Evolutionary conservation across 2,113 vertebrate genomes (phyloP).

Genomic region (Athene cunicularia): DNA sequence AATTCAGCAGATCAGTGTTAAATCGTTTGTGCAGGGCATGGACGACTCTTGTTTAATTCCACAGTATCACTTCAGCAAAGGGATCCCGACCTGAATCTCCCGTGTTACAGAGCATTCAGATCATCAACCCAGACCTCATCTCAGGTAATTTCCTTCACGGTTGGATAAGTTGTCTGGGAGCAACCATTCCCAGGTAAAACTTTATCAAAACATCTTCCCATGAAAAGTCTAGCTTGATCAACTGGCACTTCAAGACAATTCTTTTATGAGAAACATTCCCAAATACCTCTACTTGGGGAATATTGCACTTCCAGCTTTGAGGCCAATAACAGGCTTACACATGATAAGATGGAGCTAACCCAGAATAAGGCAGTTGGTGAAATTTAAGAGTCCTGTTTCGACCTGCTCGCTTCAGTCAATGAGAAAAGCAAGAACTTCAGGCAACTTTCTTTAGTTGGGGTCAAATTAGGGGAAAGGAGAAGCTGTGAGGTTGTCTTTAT

Average conservation of each 20-base stretch:
- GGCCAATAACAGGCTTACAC: conserved; percentile 51
- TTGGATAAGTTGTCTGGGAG: neutral
- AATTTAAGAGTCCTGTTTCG: conserved; percentile 38
- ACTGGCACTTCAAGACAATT: neutral
- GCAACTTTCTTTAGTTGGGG: conserved; percentile 46
- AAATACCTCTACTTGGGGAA: neutral
- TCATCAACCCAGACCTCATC: neutral
- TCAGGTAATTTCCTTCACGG: neutral
- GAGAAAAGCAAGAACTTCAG: conserved; percentile 53
- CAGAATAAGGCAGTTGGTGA: conserved; percentile 32
- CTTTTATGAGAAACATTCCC: conserved; percentile 19
- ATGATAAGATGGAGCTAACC: conserved; percentile 52
- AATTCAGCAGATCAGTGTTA: neutral
- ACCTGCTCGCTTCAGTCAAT: conserved; percentile 30
- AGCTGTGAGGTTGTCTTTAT: neutral
- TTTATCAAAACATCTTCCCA: neutral
- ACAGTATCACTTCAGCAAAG: neutral
- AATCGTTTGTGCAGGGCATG: neutral
- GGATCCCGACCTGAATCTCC: neutral
- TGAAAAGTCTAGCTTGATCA: neutral
- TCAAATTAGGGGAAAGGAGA: conserved; percentile 58
- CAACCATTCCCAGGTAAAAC: neutral
- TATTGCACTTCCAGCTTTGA: conserved; percentile 22
- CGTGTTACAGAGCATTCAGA: neutral
- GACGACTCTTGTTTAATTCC: neutral